Conservation (phyloP, 2,888 invertebrate species). For the Tinea trinotella region DNA sequence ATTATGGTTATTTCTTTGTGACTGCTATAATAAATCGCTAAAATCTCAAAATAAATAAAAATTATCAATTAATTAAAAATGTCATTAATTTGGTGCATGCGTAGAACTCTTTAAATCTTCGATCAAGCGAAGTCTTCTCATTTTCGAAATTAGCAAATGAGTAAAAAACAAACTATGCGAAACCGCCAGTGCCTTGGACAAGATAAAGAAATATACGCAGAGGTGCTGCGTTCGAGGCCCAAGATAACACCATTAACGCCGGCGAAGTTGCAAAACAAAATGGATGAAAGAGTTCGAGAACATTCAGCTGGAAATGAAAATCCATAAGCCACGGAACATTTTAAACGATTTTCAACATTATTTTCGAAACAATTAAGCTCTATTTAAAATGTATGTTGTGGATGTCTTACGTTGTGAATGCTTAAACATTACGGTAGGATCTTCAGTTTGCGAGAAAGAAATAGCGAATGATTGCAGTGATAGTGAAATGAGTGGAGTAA, state of each 20-base stretch:
- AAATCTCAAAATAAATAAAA: too few relatives aligned
- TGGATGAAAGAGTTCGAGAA: conserved; percentile 49
- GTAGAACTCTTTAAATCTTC: conserved; percentile 59
- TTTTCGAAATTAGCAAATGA: conserved; percentile 72
- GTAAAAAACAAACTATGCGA: conserved; percentile 53
- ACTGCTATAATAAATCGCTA: too few relatives aligned
- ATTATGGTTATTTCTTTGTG: too few relatives aligned
- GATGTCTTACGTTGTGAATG: background rate
- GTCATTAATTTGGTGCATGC: conserved; percentile 71
- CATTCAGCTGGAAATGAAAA: background rate
- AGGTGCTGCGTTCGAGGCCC: conserved; percentile 68
- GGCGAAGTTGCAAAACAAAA: conserved; percentile 56
- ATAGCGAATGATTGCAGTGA: conserved; percentile 57
- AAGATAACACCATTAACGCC: conserved; percentile 72
- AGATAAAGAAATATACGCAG: conserved; percentile 71
- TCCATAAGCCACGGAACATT: conserved; percentile 1
- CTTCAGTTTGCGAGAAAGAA: conserved; percentile 34
- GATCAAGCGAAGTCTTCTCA: conserved; percentile 64
- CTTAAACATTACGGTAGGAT: background rate
- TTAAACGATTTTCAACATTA: background rate
- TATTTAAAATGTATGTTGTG: background rate
- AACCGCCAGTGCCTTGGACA: conserved; percentile 65
- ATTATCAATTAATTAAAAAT: conserved; percentile 66
- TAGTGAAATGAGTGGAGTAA: conserved; percentile 70
- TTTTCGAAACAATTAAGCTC: background rate